Percentiles rank a stretch among this genome's conserved stretches.
phyloP scores from a whole-genome alignment of 1,140 invertebrate species.

The Apis dorsata region DNA sequence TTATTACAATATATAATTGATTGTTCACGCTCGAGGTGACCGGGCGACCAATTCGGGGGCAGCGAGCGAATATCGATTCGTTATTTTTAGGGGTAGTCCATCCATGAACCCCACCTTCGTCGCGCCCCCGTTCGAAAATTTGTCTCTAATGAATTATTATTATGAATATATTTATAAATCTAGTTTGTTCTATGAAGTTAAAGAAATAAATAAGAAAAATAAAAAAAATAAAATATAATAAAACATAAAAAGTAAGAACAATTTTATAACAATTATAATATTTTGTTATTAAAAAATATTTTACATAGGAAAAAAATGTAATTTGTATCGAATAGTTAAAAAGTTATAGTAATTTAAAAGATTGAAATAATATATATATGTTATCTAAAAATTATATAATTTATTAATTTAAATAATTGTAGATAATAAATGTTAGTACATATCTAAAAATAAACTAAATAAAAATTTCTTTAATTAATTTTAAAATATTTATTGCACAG shows the following conservation, averaged over 20 bases:
- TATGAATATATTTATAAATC: neutral
- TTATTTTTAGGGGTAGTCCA: constrained; percentile 73
- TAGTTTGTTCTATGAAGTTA: neutral
- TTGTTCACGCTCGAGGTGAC: constrained; percentile 54
- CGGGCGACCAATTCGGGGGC: constrained; percentile 63
- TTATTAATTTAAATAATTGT: too few species aligned
- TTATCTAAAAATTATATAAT: too few species aligned
- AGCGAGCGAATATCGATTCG: constrained; percentile 71
- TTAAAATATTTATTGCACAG: neutral
- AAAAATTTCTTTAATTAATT: neutral
- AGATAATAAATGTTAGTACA: neutral
- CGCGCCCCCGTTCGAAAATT: constrained; percentile 56
- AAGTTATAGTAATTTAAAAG: neutral
- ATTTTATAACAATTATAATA: neutral
- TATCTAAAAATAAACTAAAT: neutral
- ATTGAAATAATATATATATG: neutral
- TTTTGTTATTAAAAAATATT: constrained; percentile 1
- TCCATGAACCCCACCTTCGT: constrained; percentile 64
- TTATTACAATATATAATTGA: constrained; percentile 52
- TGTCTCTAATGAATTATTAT: constrained; percentile 40
- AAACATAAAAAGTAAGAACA: neutral
- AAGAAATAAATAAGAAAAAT: neutral
- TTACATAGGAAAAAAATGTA: neutral
- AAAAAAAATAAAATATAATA: neutral
- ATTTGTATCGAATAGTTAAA: neutral